Evolutionary conservation across 2,888 invertebrate species (phyloP), one percentile per base, ranked within the genome.

Genomic region (Danaus chrysippus): DNA sequence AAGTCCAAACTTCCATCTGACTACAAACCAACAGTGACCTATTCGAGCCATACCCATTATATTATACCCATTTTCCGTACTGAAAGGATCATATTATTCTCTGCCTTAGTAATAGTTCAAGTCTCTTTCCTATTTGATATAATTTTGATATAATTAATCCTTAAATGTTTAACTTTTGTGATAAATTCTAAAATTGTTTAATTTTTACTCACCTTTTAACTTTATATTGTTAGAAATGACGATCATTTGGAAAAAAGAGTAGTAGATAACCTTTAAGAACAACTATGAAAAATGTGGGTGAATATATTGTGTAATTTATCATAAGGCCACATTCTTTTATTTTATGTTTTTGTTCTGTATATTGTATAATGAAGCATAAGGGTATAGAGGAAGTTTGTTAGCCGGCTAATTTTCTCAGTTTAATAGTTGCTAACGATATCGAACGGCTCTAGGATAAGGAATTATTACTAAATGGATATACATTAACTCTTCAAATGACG

Each of bases 401-500:
- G 73, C 71, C 75, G 79, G 78, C 78, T 79, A 83, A 82, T 81
- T 78, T 78, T 68, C 75, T 70, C 71, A 75, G 78, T 79, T 79
- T 79, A 81, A 81, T 81, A 81, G 81, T 78, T 80, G 73, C 73
- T 79, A 83, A 82, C 81, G 76, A 78, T 81, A 81, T 78, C 76
- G 74, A 73, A 71, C 66, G 63, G 63, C 65, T 64, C 61, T 56
- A 58, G 59, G 57, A 58, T 64, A 53, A 61, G 58, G 56, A 58
- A 59, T 54, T 66, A 62, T 66, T 62, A 58, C 58, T 13, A 46
- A 49, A 61, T 56, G 62, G 60, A 62, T 64, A 59, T 62, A 66
- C 64, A 66, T 64, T 61, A 58, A 49, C 61, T 63, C 54, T 42
- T 43, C 56, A 6, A 15, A n/a, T 13, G 13, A 15, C 46, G 46